These are phyloP conservation scores for Poeciliopsis prolifica DNA, from an alignment of 2,113 vertebrate species.

Conservation along the genomic window DNA sequence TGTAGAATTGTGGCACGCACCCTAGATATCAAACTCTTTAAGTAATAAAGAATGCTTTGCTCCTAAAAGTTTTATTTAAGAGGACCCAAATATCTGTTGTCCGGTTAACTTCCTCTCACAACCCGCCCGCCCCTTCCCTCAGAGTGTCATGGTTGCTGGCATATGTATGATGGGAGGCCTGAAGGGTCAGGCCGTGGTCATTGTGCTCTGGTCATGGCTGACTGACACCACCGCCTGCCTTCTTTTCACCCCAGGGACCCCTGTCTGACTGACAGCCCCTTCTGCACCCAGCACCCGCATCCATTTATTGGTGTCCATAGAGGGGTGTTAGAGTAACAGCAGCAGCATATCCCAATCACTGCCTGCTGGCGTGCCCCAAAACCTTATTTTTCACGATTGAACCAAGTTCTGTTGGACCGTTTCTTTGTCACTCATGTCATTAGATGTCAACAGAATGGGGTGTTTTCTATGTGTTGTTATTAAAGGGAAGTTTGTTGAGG, in stretches of 20 bases:
- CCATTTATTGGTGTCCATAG: conserved; percentile 70
- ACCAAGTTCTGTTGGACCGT: conserved; percentile 8
- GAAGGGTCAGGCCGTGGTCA: conserved; percentile 77
- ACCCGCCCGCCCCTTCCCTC: conserved; percentile 39
- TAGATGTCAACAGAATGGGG: conserved; percentile 42
- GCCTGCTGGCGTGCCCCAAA: conserved; percentile 39
- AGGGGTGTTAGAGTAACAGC: conserved; percentile 55
- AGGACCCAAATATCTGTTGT: conserved; percentile 11
- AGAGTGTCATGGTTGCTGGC: conserved; percentile 64
- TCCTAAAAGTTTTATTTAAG: not conserved
- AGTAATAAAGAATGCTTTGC: not conserved
- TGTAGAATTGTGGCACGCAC: not conserved
- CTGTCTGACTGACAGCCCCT: conserved; percentile 76
- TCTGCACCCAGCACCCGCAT: conserved; percentile 71
- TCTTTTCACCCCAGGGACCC: conserved; percentile 77
- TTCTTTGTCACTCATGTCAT: conserved; percentile 18
- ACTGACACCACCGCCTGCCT: conserved; percentile 78
- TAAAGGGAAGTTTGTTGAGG: conserved; percentile 40
- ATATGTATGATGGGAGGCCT: conserved; percentile 70
- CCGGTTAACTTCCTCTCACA: conserved; percentile 57
- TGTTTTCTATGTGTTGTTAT: conserved; percentile 13
- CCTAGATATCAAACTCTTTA: not conserved
- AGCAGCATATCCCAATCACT: conserved; percentile 51
- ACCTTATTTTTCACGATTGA: conserved; percentile 20
- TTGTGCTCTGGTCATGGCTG: conserved; percentile 79